Evolutionary conservation across 2,797 vertebrate species (phyloP).

Genomic region (Tapirus indicus): DNA sequence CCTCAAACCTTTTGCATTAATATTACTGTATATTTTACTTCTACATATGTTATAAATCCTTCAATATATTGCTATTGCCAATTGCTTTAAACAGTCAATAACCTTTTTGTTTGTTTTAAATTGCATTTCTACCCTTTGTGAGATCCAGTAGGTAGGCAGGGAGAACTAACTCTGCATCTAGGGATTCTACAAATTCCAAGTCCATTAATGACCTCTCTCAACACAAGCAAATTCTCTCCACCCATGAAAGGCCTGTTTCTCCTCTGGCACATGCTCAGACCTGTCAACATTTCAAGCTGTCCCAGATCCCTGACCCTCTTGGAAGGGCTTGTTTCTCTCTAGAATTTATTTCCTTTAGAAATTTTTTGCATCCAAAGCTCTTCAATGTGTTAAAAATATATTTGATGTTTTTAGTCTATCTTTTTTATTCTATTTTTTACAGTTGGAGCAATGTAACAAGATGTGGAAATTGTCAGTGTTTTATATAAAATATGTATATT

Average conservation of each 20-base stretch:
- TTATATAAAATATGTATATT: slow-evolving; percentile 17
- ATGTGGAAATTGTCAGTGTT: background rate
- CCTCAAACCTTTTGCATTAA: background rate
- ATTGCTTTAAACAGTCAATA: background rate
- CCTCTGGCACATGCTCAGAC: background rate
- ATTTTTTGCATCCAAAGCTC: background rate
- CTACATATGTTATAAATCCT: background rate
- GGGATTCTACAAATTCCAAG: background rate
- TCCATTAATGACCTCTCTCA: background rate
- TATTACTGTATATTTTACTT: slow-evolving; percentile 10
- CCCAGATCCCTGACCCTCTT: background rate
- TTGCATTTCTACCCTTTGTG: background rate
- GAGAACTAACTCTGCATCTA: background rate
- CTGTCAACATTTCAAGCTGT: background rate
- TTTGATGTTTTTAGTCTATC: background rate
- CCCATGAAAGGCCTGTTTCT: background rate
- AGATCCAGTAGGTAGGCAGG: background rate
- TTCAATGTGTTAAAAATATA: background rate
- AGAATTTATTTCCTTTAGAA: background rate
- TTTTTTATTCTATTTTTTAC: background rate
- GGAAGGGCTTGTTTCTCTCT: background rate
- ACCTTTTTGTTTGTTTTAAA: background rate
- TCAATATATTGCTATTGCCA: background rate
- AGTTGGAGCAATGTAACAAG: background rate
- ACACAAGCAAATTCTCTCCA: background rate